These are phyloP conservation scores for Drosophila baimaii DNA, from an alignment of 1,140 invertebrate genomes.

Conservation along the genomic window DNA sequence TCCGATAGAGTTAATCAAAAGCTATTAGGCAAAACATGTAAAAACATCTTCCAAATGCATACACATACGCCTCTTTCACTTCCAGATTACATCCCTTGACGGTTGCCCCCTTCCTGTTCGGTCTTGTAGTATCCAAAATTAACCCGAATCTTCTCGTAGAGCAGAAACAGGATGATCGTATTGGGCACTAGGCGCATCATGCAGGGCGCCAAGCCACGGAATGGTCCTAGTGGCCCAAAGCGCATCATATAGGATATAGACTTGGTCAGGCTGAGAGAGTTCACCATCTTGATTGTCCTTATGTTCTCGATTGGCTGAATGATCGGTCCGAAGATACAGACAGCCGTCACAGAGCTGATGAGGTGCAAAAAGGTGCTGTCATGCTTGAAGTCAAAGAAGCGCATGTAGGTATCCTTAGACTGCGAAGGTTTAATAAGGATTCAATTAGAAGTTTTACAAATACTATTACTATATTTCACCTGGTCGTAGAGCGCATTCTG, in stretches of 20 bases:
- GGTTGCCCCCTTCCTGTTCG: neutral
- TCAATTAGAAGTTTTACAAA: too few species aligned
- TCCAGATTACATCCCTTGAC: neutral
- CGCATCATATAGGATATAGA: slow-evolving; percentile 27
- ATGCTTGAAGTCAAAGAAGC: slow-evolving; percentile 6
- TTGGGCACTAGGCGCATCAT: slow-evolving; percentile 47
- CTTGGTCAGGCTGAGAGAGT: neutral
- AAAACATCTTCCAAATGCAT: neutral
- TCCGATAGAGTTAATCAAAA: neutral
- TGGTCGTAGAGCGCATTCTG: slow-evolving; percentile 66
- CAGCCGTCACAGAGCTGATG: slow-evolving; percentile 50
- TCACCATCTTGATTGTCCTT: slow-evolving; percentile 49
- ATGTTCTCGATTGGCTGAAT: slow-evolving; percentile 61
- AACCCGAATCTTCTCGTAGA: slow-evolving; percentile 59
- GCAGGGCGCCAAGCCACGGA: slow-evolving; percentile 54
- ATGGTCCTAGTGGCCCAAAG: slow-evolving; percentile 47
- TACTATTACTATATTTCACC: too few species aligned
- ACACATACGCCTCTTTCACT: neutral
- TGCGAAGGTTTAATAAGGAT: neutral
- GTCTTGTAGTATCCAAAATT: slow-evolving; percentile 53
- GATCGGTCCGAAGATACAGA: slow-evolving; percentile 38
- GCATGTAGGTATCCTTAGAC: slow-evolving; percentile 37
- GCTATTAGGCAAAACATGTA: too few species aligned
- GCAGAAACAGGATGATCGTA: slow-evolving; percentile 55
- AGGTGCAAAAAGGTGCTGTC: slow-evolving; percentile 49